Conservation (phyloP, 64 coral and sea anemone genomes). For the Hydrozoanthus tunicans region DNA sequence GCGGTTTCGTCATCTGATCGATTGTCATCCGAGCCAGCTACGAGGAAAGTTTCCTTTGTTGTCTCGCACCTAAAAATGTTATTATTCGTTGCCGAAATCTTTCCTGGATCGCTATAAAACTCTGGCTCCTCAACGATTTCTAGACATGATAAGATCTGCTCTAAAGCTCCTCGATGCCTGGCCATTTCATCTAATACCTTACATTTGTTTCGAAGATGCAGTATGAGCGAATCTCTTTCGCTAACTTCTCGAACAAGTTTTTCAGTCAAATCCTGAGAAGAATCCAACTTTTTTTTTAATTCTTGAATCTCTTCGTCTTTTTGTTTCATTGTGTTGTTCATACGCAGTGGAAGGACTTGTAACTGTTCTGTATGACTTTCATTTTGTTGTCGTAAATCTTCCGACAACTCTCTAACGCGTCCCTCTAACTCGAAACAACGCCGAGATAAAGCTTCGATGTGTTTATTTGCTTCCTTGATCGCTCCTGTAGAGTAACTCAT, state of each 20-base stretch:
- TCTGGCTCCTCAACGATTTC: slow-evolving; percentile 49
- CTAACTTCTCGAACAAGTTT: slow-evolving; percentile 50
- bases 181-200: slow-evolving; percentile 54
- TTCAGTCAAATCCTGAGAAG: slow-evolving; percentile 49
- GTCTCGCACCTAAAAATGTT: slow-evolving; percentile 31
- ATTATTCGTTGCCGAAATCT: neutral
- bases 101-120: neutral
- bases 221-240: slow-evolving; percentile 39
- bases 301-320: slow-evolving; percentile 49
- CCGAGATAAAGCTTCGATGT: slow-evolving; percentile 35
- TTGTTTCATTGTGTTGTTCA: slow-evolving; percentile 56
- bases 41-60: slow-evolving; percentile 41
- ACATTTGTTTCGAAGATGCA: slow-evolving; percentile 54
- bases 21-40: neutral
- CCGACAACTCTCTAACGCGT: slow-evolving; percentile 36
- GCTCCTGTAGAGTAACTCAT: slow-evolving; percentile 55
- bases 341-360: slow-evolving; percentile 46
- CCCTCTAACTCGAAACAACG: slow-evolving; percentile 34
- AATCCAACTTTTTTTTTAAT: slow-evolving; percentile 37
- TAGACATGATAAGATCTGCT: slow-evolving; percentile 47
- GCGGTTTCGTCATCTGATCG: slow-evolving; percentile 7
- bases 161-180: slow-evolving; percentile 34
- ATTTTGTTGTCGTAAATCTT: slow-evolving; percentile 42
- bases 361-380: slow-evolving; percentile 37
- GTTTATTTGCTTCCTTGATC: slow-evolving; percentile 50